phyloP scores from a whole-genome alignment of 2,797 vertebrate species.

The Epinephelus coioides region DNA sequence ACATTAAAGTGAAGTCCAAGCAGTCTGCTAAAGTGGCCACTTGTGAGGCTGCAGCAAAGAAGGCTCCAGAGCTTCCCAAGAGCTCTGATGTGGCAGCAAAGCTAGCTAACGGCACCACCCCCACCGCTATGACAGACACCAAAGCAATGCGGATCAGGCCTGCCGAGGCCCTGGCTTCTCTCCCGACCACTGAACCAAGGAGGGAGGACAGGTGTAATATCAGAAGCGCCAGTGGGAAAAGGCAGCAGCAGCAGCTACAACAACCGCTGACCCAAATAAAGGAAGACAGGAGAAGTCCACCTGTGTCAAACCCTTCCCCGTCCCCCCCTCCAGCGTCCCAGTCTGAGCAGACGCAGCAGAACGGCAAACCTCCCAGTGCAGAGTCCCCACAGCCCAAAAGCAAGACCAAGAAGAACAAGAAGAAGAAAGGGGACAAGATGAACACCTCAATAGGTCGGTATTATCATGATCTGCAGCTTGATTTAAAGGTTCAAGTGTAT shows the following conservation, averaged over 20 bases:
- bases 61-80: constrained; percentile 81
- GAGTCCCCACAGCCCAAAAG: constrained; percentile 94
- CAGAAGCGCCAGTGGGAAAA: constrained; percentile 85
- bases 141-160: constrained; percentile 73
- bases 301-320: constrained; percentile 81
- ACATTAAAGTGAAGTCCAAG: constrained; percentile 86
- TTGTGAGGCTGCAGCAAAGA: constrained; percentile 78
- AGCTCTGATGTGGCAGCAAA: constrained; percentile 52
- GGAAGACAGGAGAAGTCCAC: constrained; percentile 86
- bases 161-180: constrained; percentile 76
- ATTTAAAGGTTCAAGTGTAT: not conserved
- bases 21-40: constrained; percentile 71
- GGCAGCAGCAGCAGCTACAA: constrained; percentile 77
- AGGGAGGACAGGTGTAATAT: constrained; percentile 88
- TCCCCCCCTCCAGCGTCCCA: constrained; percentile 77
- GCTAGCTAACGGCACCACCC: constrained; percentile 68
- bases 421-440: constrained; percentile 95
- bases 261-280: constrained; percentile 82
- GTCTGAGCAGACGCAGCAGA: constrained; percentile 84
- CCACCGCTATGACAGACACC: constrained; percentile 67
- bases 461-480: not conserved
- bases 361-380: constrained; percentile 85
- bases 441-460: constrained; percentile 93
- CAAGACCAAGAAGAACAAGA: constrained; percentile 96
- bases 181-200: constrained; percentile 74